Evolutionary conservation across 2,888 invertebrate species (phyloP).

Genomic region (Pandemis cinnamomeana): DNA sequence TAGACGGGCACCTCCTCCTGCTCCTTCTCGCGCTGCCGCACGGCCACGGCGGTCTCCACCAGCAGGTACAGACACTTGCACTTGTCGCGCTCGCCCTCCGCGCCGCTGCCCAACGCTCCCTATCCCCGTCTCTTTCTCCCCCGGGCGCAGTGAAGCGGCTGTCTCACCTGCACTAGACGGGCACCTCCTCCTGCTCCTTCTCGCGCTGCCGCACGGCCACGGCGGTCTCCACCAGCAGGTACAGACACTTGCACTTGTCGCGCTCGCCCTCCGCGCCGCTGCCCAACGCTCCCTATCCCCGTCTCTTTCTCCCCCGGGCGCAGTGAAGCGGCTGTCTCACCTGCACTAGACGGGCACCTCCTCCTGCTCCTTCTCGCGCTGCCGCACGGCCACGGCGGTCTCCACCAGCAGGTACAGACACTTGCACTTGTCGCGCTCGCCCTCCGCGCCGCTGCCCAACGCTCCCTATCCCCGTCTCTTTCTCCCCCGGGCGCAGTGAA

Average conservation of each 20-base stretch:
- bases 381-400: slow-evolving; percentile 92
- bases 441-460: slow-evolving; percentile 62
- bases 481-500: not conserved
- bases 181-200: slow-evolving; percentile 87
- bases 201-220: slow-evolving; percentile 91
- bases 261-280: slow-evolving; percentile 73
- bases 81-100: slow-evolving; percentile 87
- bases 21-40: slow-evolving; percentile 90
- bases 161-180: slow-evolving; percentile 72
- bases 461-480: slow-evolving; percentile 38
- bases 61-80: slow-evolving; percentile 93
- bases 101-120: slow-evolving; percentile 63
- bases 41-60: slow-evolving; percentile 94
- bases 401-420: slow-evolving; percentile 94
- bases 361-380: slow-evolving; percentile 88
- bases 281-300: slow-evolving; percentile 68
- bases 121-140: slow-evolving; percentile 30
- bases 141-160: no score
- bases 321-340: no score
- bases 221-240: slow-evolving; percentile 94
- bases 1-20: slow-evolving; percentile 86
- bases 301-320: not conserved
- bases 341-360: slow-evolving; percentile 83
- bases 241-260: slow-evolving; percentile 93
- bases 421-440: slow-evolving; percentile 91